Evolutionary conservation across 1,140 invertebrate species (phyloP).

Genomic region (Euura saliciscinereae): DNA sequence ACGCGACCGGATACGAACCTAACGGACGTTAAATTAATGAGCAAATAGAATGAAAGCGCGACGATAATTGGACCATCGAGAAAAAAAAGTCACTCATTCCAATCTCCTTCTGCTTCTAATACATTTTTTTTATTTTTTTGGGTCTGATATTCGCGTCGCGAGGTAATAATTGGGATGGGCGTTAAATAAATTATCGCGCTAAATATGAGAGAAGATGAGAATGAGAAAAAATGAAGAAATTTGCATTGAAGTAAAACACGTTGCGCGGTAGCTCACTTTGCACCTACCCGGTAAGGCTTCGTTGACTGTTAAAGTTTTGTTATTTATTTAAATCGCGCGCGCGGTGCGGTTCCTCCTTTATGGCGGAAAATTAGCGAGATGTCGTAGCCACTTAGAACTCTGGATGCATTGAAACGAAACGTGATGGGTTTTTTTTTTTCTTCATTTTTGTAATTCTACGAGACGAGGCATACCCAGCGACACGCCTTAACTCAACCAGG

Average conservation of each 20-base stretch:
- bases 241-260: background rate
- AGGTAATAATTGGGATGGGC: too few relatives aligned
- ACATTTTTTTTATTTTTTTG: too few relatives aligned
- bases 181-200: background rate
- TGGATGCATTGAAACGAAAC: background rate
- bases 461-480: background rate
- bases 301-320: background rate
- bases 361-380: constrained; percentile 2
- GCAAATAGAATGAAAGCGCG: background rate
- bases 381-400: background rate
- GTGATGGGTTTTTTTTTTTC: too few relatives aligned
- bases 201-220: too few relatives aligned
- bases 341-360: background rate
- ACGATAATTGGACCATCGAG: background rate
- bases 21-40: constrained; percentile 1
- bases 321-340: background rate
- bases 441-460: background rate
- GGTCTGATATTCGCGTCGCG: too few relatives aligned
- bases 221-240: too few relatives aligned
- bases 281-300: background rate
- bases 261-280: background rate
- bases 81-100: background rate
- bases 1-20: background rate
- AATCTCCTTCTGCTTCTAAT: too few relatives aligned
- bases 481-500: background rate